Base-by-base conservation (phyloP, 2,888 invertebrate species). In the Lasiommata megera region DNA sequence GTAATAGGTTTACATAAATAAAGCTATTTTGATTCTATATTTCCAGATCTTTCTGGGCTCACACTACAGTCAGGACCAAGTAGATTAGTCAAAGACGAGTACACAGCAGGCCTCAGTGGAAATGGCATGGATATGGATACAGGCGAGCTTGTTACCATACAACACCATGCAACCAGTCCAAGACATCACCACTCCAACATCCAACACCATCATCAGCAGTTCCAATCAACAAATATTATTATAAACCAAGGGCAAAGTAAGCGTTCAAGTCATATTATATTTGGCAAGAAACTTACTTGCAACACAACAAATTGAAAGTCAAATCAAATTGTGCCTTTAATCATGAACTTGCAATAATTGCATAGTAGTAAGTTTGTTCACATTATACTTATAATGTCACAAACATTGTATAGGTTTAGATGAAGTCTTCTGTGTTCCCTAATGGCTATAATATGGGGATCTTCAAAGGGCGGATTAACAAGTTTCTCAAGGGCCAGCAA, bases 61-160 rank as follows among this genome's bases (percentile, higher is more conserved):
- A 98, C 97, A 7, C 92, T 98, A 53, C 97, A 96, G 79, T 94
- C 96, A 3, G 95, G 94, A 8, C 94, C 96, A 6, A 95, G 96
- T 74, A 93, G 97, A 67, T 91, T 97, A 67, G 96, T 98, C 31
- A 98, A 98, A 86, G 98, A 98, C 91, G 98, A 98, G 80, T 98
- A 97, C 82, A 94, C 95, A 47, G 96, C 96, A 17, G 96, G 95
- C 1, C 92, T 94, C 44, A 92, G 92, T 69, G 92, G 94, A 0
- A 87, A 88, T 16, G 88, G 91, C 8, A 88, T 93, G 93, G 81
- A 93, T 67, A 88, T 93, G 92, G 89, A 87, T 55, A 84, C 86
- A 7, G 89, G 84, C 1, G 88, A 92, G 71, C 74, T 87, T 82
- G 82, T 88, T 66, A 83, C 88, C 69, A 90, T 91, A 17, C 91